Base-by-base conservation (phyloP, 1,140 invertebrate species). In the Drosophila rhopaloa region DNA sequence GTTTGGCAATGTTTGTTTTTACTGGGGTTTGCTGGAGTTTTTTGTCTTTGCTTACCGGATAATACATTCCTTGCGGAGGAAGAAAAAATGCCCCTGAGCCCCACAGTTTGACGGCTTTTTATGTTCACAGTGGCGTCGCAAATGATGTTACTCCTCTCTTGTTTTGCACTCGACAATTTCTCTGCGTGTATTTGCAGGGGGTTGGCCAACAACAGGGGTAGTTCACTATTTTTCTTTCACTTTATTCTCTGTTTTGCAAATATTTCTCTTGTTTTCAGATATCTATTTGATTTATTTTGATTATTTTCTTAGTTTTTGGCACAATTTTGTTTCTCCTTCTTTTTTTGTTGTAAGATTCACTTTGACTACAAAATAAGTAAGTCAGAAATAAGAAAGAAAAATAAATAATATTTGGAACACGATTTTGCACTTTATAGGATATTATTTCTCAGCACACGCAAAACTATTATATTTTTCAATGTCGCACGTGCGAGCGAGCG, bases 31-130 rank as follows among this genome's bases (percentile, higher is more conserved):
- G 13, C 8, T 14, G 48, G 44, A 68, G 44, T 44, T 24, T 35
- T 16, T 9, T 67, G 7, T 66, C 5, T 35, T 75, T 83, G 80
- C 96, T 97, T 95, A 97, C 96, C 95, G 96, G 96, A 95, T 97
- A 97, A 94, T 97, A 97, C 95, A 97, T 96, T 95, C 96, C 96
- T 95, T 97, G 96, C 93, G 96, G 96, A 95, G 96, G 96, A 95
- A 97, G 96, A 94, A 97, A 97, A 94, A 96, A 97, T 93, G 96
- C 96, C 94, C 96, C 96, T 94, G 96, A 96, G 94, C 96, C 96
- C 96, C 96, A 97, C 96, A 97, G 96, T 95, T 97, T 97, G 96
- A 95, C 95, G 95, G 96, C 95, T 96, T 95, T 96, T 95, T 94
- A 79, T 93, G 93, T 80, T 79, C 57, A 89, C 85, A 90, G 77